Evolutionary conservation across 2,113 vertebrate species (phyloP).

Genomic region (Cyanoderma ruficeps): DNA sequence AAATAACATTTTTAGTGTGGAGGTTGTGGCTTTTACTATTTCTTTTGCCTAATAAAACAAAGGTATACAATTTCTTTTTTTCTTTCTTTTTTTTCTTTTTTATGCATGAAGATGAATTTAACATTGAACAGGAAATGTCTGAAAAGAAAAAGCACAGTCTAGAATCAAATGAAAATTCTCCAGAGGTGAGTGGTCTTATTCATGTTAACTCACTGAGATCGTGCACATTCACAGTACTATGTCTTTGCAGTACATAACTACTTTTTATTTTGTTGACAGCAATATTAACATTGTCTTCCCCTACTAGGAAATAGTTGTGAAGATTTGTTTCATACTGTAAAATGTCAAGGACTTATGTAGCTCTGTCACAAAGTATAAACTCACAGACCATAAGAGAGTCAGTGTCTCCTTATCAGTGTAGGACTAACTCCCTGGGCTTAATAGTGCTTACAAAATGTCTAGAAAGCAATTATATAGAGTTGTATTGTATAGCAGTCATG

Average conservation of each 20-base stretch:
- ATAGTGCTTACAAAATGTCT: neutral
- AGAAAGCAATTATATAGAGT: neutral
- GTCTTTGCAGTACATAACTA: neutral
- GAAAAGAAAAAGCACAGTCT: conserved; percentile 52
- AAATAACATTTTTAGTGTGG: neutral
- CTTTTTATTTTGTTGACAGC: neutral
- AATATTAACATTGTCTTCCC: neutral
- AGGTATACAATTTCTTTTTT: neutral
- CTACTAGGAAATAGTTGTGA: neutral
- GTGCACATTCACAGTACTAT: neutral
- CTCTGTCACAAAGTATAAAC: neutral
- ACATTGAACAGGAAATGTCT: neutral
- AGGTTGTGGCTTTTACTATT: neutral
- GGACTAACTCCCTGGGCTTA: neutral
- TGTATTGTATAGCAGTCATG: neutral
- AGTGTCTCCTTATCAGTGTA: neutral
- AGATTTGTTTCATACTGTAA: neutral
- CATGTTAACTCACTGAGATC: neutral
- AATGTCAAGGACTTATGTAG: neutral
- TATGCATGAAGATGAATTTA: conserved; percentile 57
- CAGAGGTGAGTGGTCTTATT: conserved; percentile 59
- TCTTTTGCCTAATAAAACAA: neutral
- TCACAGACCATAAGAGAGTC: neutral
- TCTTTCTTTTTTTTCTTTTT: neutral
- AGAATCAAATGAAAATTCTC: conserved; percentile 61